A percentile compares a stretch with the other conserved stretches of the same genome.
Conservation (phyloP, 2,888 invertebrate species). For the Rhagophthalmus giganteus region DNA sequence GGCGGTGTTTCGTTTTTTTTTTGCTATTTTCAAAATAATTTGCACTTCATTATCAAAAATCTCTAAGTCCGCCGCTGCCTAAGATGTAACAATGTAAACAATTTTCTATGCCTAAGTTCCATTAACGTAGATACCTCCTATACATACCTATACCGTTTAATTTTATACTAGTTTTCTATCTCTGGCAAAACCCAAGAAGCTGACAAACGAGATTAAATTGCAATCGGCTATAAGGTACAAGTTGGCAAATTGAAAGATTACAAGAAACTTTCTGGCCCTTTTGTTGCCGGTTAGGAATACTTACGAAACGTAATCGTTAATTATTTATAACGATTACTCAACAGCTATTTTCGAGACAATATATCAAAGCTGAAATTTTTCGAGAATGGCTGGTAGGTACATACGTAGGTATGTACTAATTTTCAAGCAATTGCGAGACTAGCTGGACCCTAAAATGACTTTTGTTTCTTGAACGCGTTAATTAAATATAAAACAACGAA, state of each 20-base stretch:
- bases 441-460: no score
- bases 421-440: no score
- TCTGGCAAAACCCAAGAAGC: conserved; percentile 45
- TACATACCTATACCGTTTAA: conserved; percentile 39
- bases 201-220: conserved; percentile 40
- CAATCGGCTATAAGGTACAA: conserved; percentile 49
- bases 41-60: not conserved
- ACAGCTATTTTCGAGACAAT: not conserved
- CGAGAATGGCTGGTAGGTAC: no score
- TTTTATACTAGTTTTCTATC: conserved; percentile 50
- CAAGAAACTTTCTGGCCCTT: not conserved
- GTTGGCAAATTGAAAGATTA: conserved; percentile 5
- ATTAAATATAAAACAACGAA: no score
- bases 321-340: not conserved
- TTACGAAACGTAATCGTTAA: not conserved
- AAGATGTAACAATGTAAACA: conserved; percentile 38
- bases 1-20: no score
- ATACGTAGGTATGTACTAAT: no score
- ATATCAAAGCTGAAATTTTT: no score
- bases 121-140: conserved; percentile 32
- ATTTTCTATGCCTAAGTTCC: conserved; percentile 33
- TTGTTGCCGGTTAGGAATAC: not conserved
- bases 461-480: no score
- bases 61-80: conserved; percentile 7
- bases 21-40: not conserved